A percentile compares a stretch with the other conserved stretches of the same genome.
Conservation (phyloP, 30 jellyfish, hydroid and myxozoan species). For the Hydractinia echinata region DNA sequence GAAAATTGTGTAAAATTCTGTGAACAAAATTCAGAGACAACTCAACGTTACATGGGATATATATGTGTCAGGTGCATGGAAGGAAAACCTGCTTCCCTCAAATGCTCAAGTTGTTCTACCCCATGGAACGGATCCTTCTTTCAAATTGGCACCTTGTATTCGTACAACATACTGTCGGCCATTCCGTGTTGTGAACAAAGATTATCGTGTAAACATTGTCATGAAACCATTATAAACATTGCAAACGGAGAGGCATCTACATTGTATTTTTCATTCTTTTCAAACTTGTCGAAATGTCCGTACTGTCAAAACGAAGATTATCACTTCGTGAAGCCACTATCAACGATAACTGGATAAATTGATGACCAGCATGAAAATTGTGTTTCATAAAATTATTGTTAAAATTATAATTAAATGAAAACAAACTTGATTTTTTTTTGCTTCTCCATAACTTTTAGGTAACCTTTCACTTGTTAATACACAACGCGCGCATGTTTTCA, state of each 20-base stretch:
- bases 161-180: conserved; percentile 43
- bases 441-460: too few relatives aligned
- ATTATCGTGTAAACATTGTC: conserved; percentile 29
- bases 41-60: conserved; percentile 23
- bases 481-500: too few relatives aligned
- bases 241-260: conserved; percentile 14
- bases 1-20: conserved; percentile 1
- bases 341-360: not conserved
- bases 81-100: conserved; percentile 23
- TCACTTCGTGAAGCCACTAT: conserved; percentile 37
- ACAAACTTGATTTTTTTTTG: too few relatives aligned
- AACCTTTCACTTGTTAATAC: too few relatives aligned
- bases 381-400: too few relatives aligned
- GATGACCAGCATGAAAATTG: too few relatives aligned
- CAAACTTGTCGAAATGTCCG: conserved; percentile 26
- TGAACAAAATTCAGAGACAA: not conserved
- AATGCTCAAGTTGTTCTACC: conserved; percentile 16
- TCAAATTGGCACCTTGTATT: conserved; percentile 40
- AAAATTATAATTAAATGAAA: too few relatives aligned
- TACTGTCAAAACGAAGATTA: conserved; percentile 41
- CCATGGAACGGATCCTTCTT: conserved; percentile 46
- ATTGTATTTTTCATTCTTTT: conserved; percentile 28
- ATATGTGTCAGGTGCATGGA: conserved; percentile 44
- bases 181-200: conserved; percentile 39
- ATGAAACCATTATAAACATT: conserved; percentile 28